Conservation (phyloP, 2,113 vertebrate genomes). For the Oxygymnocypris stewartii region DNA sequence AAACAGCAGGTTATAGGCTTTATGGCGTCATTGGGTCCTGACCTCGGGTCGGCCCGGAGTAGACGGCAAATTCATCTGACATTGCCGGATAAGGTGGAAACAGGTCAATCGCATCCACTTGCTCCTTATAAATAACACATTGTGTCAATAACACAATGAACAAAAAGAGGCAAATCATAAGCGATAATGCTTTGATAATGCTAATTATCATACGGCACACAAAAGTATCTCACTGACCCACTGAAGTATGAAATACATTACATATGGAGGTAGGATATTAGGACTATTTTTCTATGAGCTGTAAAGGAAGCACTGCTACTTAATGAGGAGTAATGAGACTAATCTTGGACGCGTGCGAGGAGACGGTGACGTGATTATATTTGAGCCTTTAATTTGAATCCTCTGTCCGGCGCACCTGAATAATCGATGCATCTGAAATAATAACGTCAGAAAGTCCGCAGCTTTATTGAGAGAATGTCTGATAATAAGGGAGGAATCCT, state of each 20-base stretch:
- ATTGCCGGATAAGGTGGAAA: constrained; percentile 4
- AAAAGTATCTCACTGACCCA: background rate
- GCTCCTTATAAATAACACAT: background rate
- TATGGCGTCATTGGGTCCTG: constrained; percentile 56
- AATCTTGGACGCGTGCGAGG: constrained; percentile 30
- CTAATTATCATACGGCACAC: background rate
- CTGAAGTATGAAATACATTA: background rate
- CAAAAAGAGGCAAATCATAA: background rate
- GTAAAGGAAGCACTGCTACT: background rate
- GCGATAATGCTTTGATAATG: background rate
- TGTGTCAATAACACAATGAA: too few species aligned
- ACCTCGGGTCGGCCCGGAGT: constrained; percentile 50
- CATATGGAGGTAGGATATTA: constrained; percentile 41
- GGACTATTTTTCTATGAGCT: constrained; percentile 20
- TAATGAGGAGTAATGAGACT: constrained; percentile 38
- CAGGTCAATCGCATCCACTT: constrained; percentile 9
- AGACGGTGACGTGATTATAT: constrained; percentile 21
- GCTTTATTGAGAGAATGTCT: constrained; percentile 11
- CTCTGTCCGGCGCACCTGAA: constrained; percentile 43
- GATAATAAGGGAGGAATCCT: constrained; percentile 33
- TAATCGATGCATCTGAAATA: constrained; percentile 34
- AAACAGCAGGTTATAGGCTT: constrained; percentile 55
- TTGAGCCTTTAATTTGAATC: constrained; percentile 44
- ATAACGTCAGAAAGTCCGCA: background rate
- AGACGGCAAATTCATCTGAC: constrained; percentile 32